These are phyloP conservation scores for Corapipo altera DNA, from an alignment of 2,113 vertebrate species.

Conservation along the genomic window DNA sequence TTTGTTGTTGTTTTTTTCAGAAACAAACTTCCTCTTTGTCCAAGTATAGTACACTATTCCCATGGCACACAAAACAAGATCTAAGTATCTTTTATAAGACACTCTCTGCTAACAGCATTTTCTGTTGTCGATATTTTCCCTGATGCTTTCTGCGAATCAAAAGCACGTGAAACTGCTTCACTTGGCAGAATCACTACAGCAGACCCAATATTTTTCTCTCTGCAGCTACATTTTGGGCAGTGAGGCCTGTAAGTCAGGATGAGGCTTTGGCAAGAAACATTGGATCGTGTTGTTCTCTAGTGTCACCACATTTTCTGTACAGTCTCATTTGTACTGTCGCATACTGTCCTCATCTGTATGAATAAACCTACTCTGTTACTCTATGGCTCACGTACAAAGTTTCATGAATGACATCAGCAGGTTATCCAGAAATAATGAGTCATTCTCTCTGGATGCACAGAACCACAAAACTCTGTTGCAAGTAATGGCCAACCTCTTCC, in stretches of 20 bases:
- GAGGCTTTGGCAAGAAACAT: background rate
- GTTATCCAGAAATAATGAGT: background rate
- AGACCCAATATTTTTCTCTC: background rate
- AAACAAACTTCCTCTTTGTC: background rate
- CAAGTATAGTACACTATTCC: background rate
- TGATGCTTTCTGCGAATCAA: background rate
- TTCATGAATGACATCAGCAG: background rate
- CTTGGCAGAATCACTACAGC: background rate
- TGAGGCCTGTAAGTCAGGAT: rapidly evolving
- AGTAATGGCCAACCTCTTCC: background rate
- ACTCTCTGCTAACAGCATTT: background rate
- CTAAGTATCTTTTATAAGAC: background rate
- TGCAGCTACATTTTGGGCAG: background rate
- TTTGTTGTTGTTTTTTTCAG: background rate
- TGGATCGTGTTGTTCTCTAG: background rate
- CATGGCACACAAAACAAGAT: background rate
- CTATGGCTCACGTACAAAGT: background rate
- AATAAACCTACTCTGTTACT: background rate
- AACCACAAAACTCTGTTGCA: background rate
- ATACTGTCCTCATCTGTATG: background rate
- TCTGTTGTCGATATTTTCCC: background rate
- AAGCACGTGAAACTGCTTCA: background rate
- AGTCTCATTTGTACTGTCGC: background rate
- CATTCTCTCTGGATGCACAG: background rate
- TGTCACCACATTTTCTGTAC: background rate